Conservation (phyloP, 2,888 invertebrate species). For the Cosmopolites sordidus region DNA sequence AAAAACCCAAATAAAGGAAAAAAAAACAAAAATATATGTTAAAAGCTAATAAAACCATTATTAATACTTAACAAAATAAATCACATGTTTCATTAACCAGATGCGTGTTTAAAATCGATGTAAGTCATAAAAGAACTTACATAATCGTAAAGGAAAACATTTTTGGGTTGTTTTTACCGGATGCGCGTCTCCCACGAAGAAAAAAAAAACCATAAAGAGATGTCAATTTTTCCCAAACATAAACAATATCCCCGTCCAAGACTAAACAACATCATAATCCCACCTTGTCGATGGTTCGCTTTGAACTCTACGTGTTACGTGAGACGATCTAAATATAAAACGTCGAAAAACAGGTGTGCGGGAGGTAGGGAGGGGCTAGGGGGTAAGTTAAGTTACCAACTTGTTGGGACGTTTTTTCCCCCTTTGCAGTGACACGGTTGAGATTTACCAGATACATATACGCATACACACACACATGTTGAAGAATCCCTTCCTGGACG, state of each 20-base stretch:
- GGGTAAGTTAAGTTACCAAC: not conserved
- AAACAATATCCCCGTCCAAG: not conserved
- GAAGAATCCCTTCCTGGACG: slow-evolving; percentile 1
- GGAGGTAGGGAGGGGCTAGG: not conserved
- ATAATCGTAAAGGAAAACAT: no score
- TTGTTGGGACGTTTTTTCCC: not conserved
- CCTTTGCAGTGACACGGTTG: not conserved
- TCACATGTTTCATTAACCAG: no score
- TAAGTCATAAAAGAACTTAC: no score
- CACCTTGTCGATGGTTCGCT: not conserved
- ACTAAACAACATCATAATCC: not conserved
- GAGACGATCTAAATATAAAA: not conserved
- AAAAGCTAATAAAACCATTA: no score
- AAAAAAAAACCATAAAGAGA: no score
- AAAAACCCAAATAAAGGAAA: no score
- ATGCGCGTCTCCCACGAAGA: no score
- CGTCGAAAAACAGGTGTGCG: not conserved
- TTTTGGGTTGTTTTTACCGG: no score
- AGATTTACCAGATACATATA: not conserved
- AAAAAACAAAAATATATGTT: no score
- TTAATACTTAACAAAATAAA: no score
- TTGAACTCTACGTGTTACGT: not conserved
- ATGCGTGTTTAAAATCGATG: no score
- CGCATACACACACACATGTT: not conserved
- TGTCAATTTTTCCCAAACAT: no score